A percentile compares a stretch with the other conserved stretches of the same genome.
These are phyloP conservation scores for Puntigrus tetrazona DNA, from an alignment of 2,113 vertebrate species.

Conservation along the genomic window DNA sequence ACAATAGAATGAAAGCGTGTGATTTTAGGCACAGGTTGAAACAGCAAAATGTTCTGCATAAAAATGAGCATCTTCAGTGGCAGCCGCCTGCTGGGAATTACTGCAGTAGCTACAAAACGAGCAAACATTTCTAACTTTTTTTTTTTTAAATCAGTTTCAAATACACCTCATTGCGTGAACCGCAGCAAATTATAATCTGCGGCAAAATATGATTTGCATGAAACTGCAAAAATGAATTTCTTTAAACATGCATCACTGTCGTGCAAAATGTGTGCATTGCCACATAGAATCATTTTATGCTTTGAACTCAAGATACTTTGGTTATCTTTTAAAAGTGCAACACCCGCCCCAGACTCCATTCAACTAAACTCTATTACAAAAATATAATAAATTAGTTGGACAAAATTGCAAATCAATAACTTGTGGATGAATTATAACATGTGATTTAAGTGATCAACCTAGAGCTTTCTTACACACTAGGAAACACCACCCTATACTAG, in stretches of 20 bases:
- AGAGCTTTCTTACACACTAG: neutral
- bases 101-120: neutral
- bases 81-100: neutral
- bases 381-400: too few species aligned
- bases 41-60: neutral
- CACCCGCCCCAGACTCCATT: too few species aligned
- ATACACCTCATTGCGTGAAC: neutral
- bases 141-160: neutral
- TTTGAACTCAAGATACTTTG: neutral
- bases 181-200: neutral
- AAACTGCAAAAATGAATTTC: neutral
- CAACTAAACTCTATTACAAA: too few species aligned
- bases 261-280: neutral
- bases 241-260: neutral
- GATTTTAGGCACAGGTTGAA: constrained; percentile 17
- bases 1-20: neutral
- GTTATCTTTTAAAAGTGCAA: too few species aligned
- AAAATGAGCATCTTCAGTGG: neutral
- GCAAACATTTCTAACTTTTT: neutral
- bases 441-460: neutral
- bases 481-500: neutral
- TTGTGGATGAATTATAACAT: too few species aligned
- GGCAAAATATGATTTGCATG: neutral
- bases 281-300: neutral
- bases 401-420: too few species aligned